Conservation (phyloP, 1,140 invertebrate species). For the Ostrea denselamellosa region DNA sequence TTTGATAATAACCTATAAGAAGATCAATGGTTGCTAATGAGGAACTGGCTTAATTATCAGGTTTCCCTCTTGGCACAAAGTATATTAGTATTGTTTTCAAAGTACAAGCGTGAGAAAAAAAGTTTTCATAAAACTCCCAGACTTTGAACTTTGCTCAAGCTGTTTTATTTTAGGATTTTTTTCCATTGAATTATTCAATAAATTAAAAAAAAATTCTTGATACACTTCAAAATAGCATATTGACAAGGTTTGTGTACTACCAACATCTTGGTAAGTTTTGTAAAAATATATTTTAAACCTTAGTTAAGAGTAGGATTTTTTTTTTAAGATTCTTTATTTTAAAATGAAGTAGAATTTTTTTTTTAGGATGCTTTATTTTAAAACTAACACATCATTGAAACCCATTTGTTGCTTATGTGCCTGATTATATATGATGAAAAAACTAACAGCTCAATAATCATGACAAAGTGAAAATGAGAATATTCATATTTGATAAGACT, state of each 20-base stretch:
- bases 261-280: background rate
- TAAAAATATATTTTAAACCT: background rate
- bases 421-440: too few relatives aligned
- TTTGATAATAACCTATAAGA: too few relatives aligned
- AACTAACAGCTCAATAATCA: too few relatives aligned
- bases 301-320: too few relatives aligned
- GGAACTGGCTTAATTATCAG: background rate
- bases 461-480: too few relatives aligned
- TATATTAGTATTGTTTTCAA: background rate
- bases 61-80: background rate
- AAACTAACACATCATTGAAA: background rate
- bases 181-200: background rate
- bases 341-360: background rate
- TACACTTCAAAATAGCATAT: background rate
- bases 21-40: background rate
- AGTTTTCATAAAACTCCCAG: background rate
- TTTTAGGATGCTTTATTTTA: background rate
- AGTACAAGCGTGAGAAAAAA: slow-evolving; percentile 2
- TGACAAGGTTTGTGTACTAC: background rate
- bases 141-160: background rate
- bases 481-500: too few relatives aligned
- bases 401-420: too few relatives aligned
- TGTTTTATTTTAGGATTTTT: slow-evolving; percentile 13
- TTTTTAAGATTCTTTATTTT: background rate
- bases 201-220: background rate